A percentile compares a stretch with the other conserved stretches of the same genome.
Conservation (phyloP, 2,888 invertebrate genomes). For the Eledona agricola region DNA sequence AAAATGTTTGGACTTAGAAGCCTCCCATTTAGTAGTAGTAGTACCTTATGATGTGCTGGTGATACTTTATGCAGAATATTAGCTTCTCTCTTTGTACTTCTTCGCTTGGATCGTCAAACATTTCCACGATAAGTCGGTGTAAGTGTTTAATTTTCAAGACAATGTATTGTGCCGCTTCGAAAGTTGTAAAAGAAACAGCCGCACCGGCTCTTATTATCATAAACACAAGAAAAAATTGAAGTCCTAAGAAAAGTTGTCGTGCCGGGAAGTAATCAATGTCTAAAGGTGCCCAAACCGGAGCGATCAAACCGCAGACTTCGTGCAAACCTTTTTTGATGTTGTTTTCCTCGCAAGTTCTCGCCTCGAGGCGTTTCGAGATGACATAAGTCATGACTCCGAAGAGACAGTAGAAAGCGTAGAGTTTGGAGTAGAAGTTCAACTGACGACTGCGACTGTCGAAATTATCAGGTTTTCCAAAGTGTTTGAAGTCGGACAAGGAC, state of each 20-base stretch:
- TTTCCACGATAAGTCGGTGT: conserved; percentile 22
- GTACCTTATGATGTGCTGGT: conserved; percentile 34
- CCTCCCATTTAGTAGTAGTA: not conserved
- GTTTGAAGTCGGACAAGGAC: not conserved
- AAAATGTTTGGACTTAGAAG: no score
- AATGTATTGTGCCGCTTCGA: conserved; percentile 33
- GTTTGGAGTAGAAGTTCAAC: conserved; percentile 6
- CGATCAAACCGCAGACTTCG: conserved; percentile 12
- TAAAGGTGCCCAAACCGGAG: conserved; percentile 9
- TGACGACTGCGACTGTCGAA: conserved; percentile 1
- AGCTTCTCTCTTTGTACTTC: conserved; percentile 12
- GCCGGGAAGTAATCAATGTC: conserved; percentile 10
- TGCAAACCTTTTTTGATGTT: conserved; percentile 4
- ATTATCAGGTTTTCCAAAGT: conserved; percentile 17
- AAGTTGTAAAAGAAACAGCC: conserved; percentile 15
- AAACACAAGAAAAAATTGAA: conserved; percentile 1
- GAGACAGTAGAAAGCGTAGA: conserved; percentile 10
- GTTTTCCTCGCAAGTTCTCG: not conserved
- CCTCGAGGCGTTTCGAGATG: not conserved
- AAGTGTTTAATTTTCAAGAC: conserved; percentile 29
- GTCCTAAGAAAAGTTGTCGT: not conserved
- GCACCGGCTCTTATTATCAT: conserved; percentile 8
- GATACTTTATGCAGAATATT: conserved; percentile 33
- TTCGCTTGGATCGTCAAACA: conserved; percentile 24
- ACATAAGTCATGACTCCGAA: conserved; percentile 2